Percentiles rank a stretch among this genome's conserved stretches.
phyloP scores from a whole-genome alignment of 2,888 invertebrate species.

The Plagiodera versicolora region DNA sequence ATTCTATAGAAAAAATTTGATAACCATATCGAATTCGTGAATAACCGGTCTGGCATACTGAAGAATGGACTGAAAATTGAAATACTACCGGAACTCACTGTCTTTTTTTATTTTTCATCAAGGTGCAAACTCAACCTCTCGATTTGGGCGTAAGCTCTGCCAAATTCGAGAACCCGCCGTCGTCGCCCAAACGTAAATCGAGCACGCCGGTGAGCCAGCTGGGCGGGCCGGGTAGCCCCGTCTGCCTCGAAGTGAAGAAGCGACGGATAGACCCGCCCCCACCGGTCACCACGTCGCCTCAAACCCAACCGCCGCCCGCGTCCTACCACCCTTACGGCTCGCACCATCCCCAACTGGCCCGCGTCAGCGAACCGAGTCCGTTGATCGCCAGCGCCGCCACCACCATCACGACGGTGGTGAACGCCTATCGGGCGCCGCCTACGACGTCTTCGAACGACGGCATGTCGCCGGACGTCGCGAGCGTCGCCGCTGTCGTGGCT shows the following conservation, averaged over 20 bases:
- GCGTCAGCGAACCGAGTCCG: constrained; percentile 68
- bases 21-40: no score
- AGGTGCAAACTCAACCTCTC: constrained; percentile 76
- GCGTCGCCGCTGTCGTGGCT: constrained; percentile 54
- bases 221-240: constrained; percentile 48
- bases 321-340: not conserved
- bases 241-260: constrained; percentile 65
- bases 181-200: constrained; percentile 67
- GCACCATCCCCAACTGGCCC: constrained; percentile 53
- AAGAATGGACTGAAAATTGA: no score
- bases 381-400: constrained; percentile 70
- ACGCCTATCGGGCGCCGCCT: constrained; percentile 55
- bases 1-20: no score
- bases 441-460: constrained; percentile 45
- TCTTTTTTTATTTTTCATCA: constrained; percentile 14
- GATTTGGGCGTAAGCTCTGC: constrained; percentile 71
- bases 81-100: no score
- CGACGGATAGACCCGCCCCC: constrained; percentile 60
- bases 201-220: constrained; percentile 56
- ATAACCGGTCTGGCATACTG: no score
- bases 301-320: no score
- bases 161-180: constrained; percentile 43
- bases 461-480: constrained; percentile 52
- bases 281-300: not conserved
- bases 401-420: constrained; percentile 70